These are phyloP conservation scores for Pomacea canaliculata DNA, from an alignment of 2,888 invertebrate genomes.

Conservation along the genomic window DNA sequence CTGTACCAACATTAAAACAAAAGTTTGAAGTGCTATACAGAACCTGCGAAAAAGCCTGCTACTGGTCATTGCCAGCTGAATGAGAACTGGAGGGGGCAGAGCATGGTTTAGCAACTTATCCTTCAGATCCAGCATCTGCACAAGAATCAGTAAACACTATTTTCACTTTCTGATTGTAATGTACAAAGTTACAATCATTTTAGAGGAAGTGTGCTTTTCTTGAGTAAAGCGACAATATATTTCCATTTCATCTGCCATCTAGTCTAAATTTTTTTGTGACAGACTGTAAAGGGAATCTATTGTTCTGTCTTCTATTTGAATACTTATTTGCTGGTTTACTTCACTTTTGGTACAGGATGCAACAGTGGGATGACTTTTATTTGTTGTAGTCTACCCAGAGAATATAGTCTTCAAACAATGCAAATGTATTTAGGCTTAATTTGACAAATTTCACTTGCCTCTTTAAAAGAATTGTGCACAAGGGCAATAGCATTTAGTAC, in stretches of 20 bases:
- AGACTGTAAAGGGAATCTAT: no score
- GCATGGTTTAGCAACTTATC: conserved; percentile 66
- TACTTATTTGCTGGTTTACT: no score
- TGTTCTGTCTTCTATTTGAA: no score
- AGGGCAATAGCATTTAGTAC: conserved; percentile 62
- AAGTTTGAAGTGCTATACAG: background rate
- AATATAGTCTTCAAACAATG: no score
- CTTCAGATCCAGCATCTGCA: conserved; percentile 65
- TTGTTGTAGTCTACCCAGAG: no score
- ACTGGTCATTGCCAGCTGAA: conserved; percentile 60
- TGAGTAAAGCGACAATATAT: background rate
- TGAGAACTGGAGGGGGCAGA: conserved; percentile 65
- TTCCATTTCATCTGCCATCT: no score
- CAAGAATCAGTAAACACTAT: conserved; percentile 8
- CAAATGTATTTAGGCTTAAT: no score
- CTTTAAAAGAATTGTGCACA: conserved; percentile 63
- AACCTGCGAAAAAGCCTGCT: conserved; percentile 67
- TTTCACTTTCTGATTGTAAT: background rate
- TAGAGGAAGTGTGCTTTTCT: background rate
- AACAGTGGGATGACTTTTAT: no score
- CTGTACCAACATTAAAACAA: no score
- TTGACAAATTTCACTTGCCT: conserved; percentile 45
- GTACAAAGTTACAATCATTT: background rate
- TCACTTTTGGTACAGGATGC: no score
- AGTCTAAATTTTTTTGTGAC: no score